phyloP scores from a whole-genome alignment of 2,113 vertebrate species.

The Syngnathus typhle region DNA sequence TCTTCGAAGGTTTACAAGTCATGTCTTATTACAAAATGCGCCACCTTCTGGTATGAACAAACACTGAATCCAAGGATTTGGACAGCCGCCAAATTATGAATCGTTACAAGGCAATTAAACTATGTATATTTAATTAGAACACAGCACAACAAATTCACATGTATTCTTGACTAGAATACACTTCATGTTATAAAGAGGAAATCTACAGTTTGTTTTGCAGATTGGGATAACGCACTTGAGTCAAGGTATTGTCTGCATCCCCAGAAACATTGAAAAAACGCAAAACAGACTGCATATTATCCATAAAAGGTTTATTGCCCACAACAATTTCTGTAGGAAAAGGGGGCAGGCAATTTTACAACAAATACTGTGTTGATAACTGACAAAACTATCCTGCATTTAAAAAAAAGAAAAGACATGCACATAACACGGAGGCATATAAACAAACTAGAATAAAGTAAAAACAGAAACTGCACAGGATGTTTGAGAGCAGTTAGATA shows the following conservation, averaged over 20 bases:
- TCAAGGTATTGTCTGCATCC: background rate
- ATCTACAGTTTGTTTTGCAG: too few relatives aligned
- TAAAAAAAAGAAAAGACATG: constrained; percentile 36
- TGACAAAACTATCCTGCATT: constrained; percentile 47
- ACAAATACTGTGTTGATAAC: constrained; percentile 50
- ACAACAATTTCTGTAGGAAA: constrained; percentile 49
- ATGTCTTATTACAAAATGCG: background rate
- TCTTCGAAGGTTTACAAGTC: too few relatives aligned
- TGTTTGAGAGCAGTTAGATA: constrained; percentile 46
- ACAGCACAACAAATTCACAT: too few relatives aligned
- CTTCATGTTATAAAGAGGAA: too few relatives aligned
- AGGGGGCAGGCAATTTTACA: constrained; percentile 28
- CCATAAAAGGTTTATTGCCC: constrained; percentile 66
- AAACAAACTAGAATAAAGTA: constrained; percentile 40
- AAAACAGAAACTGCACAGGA: constrained; percentile 43
- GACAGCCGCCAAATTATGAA: background rate
- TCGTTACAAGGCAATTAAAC: background rate
- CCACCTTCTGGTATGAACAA: constrained; percentile 25
- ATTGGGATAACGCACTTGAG: background rate
- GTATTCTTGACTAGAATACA: too few relatives aligned
- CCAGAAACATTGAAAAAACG: background rate
- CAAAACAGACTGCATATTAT: constrained; percentile 20
- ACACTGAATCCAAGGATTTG: background rate
- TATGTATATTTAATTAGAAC: too few relatives aligned
- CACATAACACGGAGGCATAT: constrained; percentile 51